Evolutionary conservation across 23 tunicate species (phyloP).

Genomic region (Trididemnum clinides): DNA sequence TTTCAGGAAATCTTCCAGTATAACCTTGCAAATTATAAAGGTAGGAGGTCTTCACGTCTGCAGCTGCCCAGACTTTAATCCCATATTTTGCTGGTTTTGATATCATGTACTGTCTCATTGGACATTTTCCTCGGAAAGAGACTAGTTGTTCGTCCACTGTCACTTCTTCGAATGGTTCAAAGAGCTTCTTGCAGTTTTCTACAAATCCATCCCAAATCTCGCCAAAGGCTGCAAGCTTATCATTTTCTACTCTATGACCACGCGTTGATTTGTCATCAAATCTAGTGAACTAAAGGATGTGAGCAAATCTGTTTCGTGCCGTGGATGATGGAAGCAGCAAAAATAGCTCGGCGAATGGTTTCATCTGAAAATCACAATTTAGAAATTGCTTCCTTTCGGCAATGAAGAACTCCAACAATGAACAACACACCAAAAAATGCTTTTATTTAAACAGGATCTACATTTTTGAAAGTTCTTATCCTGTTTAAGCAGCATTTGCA

Average conservation of each 20-base stretch:
- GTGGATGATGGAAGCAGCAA: neutral
- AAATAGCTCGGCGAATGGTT: neutral
- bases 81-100: neutral
- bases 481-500: neutral
- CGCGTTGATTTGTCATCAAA: neutral
- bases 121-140: neutral
- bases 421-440: neutral
- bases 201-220: neutral
- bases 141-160: neutral
- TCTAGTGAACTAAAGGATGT: neutral
- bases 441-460: neutral
- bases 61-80: neutral
- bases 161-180: neutral
- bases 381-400: neutral
- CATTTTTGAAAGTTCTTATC: neutral
- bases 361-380: no score
- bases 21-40: no score
- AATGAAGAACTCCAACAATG: neutral
- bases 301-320: neutral
- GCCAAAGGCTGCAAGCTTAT: neutral
- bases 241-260: neutral
- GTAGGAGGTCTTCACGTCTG: neutral
- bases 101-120: neutral
- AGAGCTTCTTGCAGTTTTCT: neutral
- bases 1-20: no score